These are phyloP conservation scores for Calameuta idolon DNA, from an alignment of 2,888 invertebrate genomes.

Conservation along the genomic window DNA sequence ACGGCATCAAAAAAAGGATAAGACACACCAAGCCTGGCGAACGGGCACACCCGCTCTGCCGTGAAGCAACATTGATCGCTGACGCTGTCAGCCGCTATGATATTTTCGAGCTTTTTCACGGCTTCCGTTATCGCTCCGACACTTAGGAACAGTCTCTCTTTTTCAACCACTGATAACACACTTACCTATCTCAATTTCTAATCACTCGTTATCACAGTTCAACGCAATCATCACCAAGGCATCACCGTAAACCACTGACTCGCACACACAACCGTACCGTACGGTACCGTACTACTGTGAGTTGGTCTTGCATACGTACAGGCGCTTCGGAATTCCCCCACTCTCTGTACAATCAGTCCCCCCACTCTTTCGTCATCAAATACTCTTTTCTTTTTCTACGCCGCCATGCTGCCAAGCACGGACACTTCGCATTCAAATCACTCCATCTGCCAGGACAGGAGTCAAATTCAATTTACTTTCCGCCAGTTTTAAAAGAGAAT, in stretches of 20 bases:
- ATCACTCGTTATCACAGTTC: slow-evolving; percentile 28
- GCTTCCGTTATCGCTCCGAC: neutral
- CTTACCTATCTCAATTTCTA: slow-evolving; percentile 42
- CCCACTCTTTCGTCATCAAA: neutral
- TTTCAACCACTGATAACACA: slow-evolving; percentile 1
- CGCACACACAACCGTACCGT: slow-evolving; percentile 39
- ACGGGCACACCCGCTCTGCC: slow-evolving; percentile 55
- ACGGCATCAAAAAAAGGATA: neutral
- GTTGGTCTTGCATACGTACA: neutral
- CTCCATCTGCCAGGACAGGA: neutral
- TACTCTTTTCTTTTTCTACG: neutral
- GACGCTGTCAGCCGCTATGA: slow-evolving; percentile 24
- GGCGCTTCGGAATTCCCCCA: neutral
- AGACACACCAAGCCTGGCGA: slow-evolving; percentile 22
- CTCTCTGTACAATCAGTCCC: neutral
- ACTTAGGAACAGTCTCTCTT: neutral
- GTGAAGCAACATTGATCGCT: slow-evolving; percentile 51
- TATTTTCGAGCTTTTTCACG: neutral
- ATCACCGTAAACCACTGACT: slow-evolving; percentile 58
- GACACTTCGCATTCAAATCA: neutral
- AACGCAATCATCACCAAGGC: slow-evolving; percentile 48
- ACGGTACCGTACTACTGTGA: slow-evolving; percentile 35
- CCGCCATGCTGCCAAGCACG: neutral
- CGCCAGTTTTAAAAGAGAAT: neutral
- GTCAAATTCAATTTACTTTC: neutral